Percentiles rank a stretch among this genome's conserved stretches.
These are phyloP conservation scores for Enteromius viviparus DNA, from an alignment of 2,797 vertebrate genomes.

Conservation along the genomic window DNA sequence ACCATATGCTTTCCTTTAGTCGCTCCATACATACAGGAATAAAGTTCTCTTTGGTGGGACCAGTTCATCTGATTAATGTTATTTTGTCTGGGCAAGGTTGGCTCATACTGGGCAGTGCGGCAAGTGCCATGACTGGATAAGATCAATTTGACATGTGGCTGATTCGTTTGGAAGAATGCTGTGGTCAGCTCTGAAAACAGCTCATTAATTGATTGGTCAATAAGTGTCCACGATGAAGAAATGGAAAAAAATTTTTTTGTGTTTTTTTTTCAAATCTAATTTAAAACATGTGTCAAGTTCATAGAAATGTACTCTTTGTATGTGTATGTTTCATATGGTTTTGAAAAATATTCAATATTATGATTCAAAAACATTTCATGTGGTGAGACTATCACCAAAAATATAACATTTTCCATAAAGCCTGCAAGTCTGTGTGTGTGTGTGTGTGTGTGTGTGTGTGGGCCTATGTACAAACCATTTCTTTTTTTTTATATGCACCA, in stretches of 20 bases:
- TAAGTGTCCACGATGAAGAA: not conserved
- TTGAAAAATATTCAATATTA: not conserved
- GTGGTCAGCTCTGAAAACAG: slow-evolving; percentile 4
- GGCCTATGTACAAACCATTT: too few relatives aligned
- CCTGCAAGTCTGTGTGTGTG: not conserved
- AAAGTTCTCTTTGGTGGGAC: slow-evolving; percentile 15
- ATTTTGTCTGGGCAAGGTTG: slow-evolving; percentile 22
- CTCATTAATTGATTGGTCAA: slow-evolving; percentile 28
- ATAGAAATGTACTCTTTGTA: not conserved
- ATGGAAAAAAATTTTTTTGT: not conserved
- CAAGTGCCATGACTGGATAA: slow-evolving; percentile 26
- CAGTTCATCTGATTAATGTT: slow-evolving; percentile 7
- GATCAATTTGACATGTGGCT: slow-evolving; percentile 33
- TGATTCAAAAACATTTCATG: not conserved
- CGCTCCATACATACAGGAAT: not conserved
- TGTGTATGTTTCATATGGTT: not conserved
- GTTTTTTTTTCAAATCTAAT: not conserved
- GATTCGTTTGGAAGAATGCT: slow-evolving; percentile 33
- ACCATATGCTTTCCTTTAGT: slow-evolving; percentile 18
- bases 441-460: too few relatives aligned
- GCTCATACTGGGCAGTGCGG: slow-evolving; percentile 14
- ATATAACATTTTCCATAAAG: not conserved
- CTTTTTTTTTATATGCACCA: too few relatives aligned
- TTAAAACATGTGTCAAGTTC: not conserved
- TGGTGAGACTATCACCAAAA: not conserved